Percentiles rank a stretch among this genome's conserved stretches.
phyloP scores from a whole-genome alignment of 1,140 invertebrate species.

The Limonius californicus region DNA sequence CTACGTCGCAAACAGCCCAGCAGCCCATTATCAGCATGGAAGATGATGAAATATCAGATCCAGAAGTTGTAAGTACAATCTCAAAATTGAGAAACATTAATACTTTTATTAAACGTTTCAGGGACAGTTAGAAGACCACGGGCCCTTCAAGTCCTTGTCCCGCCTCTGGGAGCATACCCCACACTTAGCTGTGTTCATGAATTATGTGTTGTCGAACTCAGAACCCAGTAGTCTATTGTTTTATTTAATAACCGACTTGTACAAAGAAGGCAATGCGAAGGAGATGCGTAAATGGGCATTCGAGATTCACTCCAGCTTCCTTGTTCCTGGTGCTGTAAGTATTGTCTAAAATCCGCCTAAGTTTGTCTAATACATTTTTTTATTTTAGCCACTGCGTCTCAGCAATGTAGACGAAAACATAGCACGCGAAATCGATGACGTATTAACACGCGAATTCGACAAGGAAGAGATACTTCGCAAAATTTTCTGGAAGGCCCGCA shows the following conservation, averaged over 20 bases:
- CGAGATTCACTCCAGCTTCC: slow-evolving; percentile 95
- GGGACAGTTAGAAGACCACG: slow-evolving; percentile 69
- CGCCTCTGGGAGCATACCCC: slow-evolving; percentile 65
- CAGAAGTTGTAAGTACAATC: slow-evolving; percentile 62
- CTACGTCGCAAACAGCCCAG: slow-evolving; percentile 50
- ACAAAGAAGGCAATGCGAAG: slow-evolving; percentile 79
- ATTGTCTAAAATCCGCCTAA: too few relatives aligned
- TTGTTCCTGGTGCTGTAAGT: slow-evolving; percentile 81
- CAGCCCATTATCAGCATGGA: slow-evolving; percentile 90
- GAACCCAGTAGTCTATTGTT: slow-evolving; percentile 84
- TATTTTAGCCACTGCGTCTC: slow-evolving; percentile 72
- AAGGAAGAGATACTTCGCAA: slow-evolving; percentile 85
- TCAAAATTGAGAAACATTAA: slow-evolving; percentile 15
- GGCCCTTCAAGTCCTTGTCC: slow-evolving; percentile 72
- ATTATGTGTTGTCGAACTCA: slow-evolving; percentile 81
- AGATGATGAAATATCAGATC: slow-evolving; percentile 86
- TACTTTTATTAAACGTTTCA: too few relatives aligned
- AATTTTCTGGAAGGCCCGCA: slow-evolving; percentile 84
- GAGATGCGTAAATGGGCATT: slow-evolving; percentile 95
- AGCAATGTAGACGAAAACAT: slow-evolving; percentile 82
- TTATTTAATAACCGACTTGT: slow-evolving; percentile 81
- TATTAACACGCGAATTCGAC: slow-evolving; percentile 74
- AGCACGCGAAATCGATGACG: slow-evolving; percentile 83
- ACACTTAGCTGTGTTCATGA: slow-evolving; percentile 84
- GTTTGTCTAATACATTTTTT: slow-evolving; percentile 2